A percentile compares a stretch with the other conserved stretches of the same genome.
Conservation (phyloP, 2,113 vertebrate species). For the Halichoerus grypus region DNA sequence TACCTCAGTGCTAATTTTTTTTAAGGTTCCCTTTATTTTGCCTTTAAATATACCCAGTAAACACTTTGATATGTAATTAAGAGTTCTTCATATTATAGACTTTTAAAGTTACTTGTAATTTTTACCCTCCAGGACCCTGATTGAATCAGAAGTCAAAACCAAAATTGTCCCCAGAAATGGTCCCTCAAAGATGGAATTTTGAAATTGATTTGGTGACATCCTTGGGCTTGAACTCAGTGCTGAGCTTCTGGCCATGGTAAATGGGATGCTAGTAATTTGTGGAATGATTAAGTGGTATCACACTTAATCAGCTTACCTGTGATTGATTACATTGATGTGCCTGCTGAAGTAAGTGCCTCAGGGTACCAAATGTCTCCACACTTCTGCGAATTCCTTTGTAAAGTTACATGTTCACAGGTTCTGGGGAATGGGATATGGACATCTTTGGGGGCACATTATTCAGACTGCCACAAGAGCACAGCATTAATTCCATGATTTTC, state of each 20-base stretch:
- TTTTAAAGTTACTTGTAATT: not conserved
- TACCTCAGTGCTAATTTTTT: not conserved
- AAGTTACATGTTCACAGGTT: not conserved
- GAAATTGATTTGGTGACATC: not conserved
- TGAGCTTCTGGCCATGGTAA: not conserved
- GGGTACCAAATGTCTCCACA: not conserved
- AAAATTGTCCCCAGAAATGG: not conserved
- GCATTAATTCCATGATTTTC: not conserved
- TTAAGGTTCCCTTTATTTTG: not conserved
- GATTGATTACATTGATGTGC: not conserved
- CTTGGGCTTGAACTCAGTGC: not conserved
- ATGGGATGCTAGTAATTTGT: not conserved
- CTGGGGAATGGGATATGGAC: not conserved
- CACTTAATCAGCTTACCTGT: not conserved
- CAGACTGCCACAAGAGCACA: not conserved
- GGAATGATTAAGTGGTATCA: not conserved
- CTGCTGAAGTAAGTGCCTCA: not conserved
- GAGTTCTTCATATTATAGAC: not conserved
- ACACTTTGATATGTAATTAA: not conserved
- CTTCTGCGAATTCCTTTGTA: not conserved
- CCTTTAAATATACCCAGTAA: not conserved
- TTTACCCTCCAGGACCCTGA: not conserved
- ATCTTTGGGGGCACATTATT: not conserved
- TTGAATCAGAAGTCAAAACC: not conserved
- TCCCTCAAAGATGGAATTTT: not conserved